These are phyloP conservation scores for Zygogramma bicolorata DNA, from an alignment of 2,888 invertebrate species.

Conservation along the genomic window DNA sequence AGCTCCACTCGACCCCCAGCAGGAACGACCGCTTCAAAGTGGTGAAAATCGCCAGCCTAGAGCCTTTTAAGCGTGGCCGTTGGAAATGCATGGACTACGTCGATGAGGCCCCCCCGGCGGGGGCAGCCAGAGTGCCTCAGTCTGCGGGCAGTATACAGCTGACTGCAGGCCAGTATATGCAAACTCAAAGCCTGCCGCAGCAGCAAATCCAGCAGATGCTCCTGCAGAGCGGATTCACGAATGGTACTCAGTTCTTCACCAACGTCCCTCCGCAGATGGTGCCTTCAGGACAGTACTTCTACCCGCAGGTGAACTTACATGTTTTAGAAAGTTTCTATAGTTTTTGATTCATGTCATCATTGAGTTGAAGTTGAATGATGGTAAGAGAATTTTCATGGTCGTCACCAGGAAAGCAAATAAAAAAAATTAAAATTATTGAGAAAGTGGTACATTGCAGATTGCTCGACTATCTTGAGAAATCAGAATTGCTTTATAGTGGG, in stretches of 20 bases:
- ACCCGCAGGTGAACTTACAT: slow-evolving; percentile 19
- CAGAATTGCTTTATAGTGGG: too few relatives aligned
- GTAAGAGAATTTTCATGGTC: too few relatives aligned
- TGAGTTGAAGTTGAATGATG: too few relatives aligned
- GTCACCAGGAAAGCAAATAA: too few relatives aligned
- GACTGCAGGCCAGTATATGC: slow-evolving; percentile 59
- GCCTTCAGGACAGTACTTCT: slow-evolving; percentile 35
- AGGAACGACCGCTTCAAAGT: slow-evolving; percentile 79
- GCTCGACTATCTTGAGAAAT: too few relatives aligned
- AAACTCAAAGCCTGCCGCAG: slow-evolving; percentile 67
- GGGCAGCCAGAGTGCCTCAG: slow-evolving; percentile 53
- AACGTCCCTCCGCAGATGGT: slow-evolving; percentile 62
- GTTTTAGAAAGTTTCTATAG: background rate
- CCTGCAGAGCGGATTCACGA: slow-evolving; percentile 62
- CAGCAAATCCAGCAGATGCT: slow-evolving; percentile 67
- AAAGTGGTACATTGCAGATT: too few relatives aligned
- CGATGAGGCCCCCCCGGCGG: slow-evolving; percentile 71
- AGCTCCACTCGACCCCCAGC: slow-evolving; percentile 69
- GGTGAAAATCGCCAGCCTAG: slow-evolving; percentile 82
- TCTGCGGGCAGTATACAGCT: slow-evolving; percentile 57
- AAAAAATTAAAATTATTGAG: too few relatives aligned
- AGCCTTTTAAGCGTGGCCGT: slow-evolving; percentile 80
- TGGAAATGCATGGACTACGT: slow-evolving; percentile 85
- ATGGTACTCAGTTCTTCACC: slow-evolving; percentile 56
- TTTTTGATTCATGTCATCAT: too few relatives aligned